Conservation (phyloP, 2,797 vertebrate species). For the Benthosema pterotum region DNA sequence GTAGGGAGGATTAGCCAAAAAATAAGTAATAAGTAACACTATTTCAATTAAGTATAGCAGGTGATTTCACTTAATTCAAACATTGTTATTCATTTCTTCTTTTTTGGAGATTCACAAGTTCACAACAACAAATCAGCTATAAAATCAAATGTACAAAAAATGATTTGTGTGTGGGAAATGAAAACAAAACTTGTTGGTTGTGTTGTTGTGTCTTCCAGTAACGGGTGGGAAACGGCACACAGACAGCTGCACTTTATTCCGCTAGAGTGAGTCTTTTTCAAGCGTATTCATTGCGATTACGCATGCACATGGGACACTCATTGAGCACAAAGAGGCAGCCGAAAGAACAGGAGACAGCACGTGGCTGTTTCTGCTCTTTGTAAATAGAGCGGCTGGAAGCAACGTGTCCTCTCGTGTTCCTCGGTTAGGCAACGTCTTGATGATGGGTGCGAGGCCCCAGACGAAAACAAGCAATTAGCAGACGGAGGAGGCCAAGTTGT, state of each 20-base stretch:
- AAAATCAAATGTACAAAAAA: too few relatives aligned
- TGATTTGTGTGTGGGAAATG: neutral
- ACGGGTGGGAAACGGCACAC: conserved; percentile 35
- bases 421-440: conserved; percentile 64
- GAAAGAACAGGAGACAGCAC: conserved; percentile 62
- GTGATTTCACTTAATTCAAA: too few relatives aligned
- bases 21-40: too few relatives aligned
- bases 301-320: conserved; percentile 35
- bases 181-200: conserved; percentile 9
- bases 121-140: too few relatives aligned
- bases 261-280: neutral
- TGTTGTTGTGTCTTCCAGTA: conserved; percentile 13
- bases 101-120: too few relatives aligned
- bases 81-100: too few relatives aligned
- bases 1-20: too few relatives aligned
- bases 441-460: conserved; percentile 52
- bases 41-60: too few relatives aligned
- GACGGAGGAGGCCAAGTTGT: conserved; percentile 60
- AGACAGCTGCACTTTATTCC: conserved; percentile 39
- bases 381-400: conserved; percentile 68
- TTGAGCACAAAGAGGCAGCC: conserved; percentile 16
- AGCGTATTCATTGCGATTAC: conserved; percentile 34
- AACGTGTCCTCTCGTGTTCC: conserved; percentile 66
- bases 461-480: conserved; percentile 83
- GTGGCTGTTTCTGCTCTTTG: conserved; percentile 50